Evolutionary conservation across 2,797 vertebrate species (phyloP).

Genomic region (Erethizon dorsatum): DNA sequence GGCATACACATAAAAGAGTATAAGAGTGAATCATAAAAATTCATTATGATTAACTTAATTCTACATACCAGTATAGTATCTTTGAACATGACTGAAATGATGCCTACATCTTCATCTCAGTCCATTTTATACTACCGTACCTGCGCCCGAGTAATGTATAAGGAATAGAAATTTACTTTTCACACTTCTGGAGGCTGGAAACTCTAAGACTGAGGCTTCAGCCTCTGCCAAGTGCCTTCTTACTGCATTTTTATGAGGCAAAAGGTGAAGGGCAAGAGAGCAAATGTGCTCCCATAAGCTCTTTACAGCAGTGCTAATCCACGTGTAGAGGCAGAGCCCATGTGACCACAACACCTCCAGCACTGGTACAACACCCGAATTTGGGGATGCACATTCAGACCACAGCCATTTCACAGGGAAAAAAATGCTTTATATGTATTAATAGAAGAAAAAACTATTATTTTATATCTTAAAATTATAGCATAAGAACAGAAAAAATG

Average conservation of each 20-base stretch:
- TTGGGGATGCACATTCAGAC: neutral
- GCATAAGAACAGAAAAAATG: neutral
- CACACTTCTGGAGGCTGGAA: neutral
- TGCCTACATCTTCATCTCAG: neutral
- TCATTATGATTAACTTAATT: neutral
- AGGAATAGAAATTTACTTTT: neutral
- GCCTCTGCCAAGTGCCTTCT: neutral
- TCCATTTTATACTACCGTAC: neutral
- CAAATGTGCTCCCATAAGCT: neutral
- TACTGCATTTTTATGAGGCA: neutral
- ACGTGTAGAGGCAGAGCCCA: neutral
- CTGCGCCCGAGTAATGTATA: neutral
- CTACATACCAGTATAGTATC: neutral
- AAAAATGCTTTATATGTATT: neutral
- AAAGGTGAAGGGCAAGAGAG: neutral
- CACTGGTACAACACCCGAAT: neutral
- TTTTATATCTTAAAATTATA: conserved; percentile 49
- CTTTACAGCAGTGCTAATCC: neutral
- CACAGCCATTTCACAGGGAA: conserved; percentile 1
- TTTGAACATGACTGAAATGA: neutral
- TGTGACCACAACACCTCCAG: neutral
- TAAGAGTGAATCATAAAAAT: conserved; percentile 50
- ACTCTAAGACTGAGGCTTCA: neutral
- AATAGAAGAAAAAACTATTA: conserved; percentile 36
- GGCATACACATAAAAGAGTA: neutral